Conservation (phyloP, 2,797 vertebrate species). For the Lithobates pipiens region DNA sequence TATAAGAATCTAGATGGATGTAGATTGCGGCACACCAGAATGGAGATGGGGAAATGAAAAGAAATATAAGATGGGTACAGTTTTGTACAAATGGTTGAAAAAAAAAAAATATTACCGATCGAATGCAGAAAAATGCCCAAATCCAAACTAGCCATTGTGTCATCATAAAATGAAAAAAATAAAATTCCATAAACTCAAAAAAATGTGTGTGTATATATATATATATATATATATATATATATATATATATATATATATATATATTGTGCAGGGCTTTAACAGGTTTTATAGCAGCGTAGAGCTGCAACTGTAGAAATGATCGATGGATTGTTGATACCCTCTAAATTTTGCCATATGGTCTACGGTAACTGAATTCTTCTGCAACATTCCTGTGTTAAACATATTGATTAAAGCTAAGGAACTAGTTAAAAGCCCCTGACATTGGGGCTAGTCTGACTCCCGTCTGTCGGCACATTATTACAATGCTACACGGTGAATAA, state of each 20-base stretch:
- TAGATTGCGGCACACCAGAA: conserved; percentile 64
- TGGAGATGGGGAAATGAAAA: conserved; percentile 21
- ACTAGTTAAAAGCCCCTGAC: neutral
- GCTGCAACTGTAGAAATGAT: neutral
- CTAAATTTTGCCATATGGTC: neutral
- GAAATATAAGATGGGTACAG: neutral
- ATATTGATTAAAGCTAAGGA: neutral
- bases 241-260: neutral
- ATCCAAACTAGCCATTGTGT: neutral
- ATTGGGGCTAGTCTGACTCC: neutral
- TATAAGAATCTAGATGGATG: conserved; percentile 71
- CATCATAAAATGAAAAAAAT: neutral
- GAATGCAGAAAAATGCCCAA: neutral
- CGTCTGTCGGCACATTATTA: neutral
- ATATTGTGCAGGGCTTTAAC: neutral
- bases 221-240: no score
- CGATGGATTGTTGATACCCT: neutral
- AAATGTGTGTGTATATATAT: no score
- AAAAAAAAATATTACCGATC: neutral
- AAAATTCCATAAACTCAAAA: no score
- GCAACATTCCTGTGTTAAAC: neutral
- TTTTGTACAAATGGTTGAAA: conserved; percentile 10
- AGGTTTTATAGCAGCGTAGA: neutral
- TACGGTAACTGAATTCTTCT: neutral
- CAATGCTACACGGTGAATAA: neutral